Conservation (phyloP, 2,797 vertebrate genomes). For the Phoxinus dragarum region DNA sequence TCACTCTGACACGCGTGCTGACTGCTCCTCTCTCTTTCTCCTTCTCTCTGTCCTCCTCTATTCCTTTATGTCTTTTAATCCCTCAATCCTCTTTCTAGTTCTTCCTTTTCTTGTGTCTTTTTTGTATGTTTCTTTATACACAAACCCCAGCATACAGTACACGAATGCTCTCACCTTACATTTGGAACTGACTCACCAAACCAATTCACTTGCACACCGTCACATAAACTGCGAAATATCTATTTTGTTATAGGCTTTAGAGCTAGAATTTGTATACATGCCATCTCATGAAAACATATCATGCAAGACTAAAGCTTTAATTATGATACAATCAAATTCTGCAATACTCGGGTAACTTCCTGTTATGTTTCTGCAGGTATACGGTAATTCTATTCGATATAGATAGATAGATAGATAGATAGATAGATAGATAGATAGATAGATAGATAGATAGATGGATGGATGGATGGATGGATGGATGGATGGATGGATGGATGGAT, state of each 20-base stretch:
- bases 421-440: not conserved
- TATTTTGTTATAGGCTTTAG: not conserved
- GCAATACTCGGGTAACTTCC: not conserved
- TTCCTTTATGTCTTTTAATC: constrained; percentile 51
- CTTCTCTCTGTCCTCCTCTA: constrained; percentile 50
- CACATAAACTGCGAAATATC: not conserved
- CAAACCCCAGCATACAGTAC: not conserved
- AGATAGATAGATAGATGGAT: not conserved
- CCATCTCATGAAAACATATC: not conserved
- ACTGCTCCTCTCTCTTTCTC: constrained; percentile 74
- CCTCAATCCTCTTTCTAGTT: constrained; percentile 43
- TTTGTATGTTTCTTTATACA: constrained; percentile 4
- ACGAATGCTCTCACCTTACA: not conserved
- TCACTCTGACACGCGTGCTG: constrained; percentile 84
- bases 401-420: not conserved
- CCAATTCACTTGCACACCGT: not conserved
- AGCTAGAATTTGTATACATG: not conserved
- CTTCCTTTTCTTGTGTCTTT: constrained; percentile 27
- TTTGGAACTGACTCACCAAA: not conserved
- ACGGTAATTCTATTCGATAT: not conserved
- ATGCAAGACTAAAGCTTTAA: not conserved
- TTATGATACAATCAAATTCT: not conserved
- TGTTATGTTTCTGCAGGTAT: not conserved
- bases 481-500: not conserved
- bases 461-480: not conserved